Conservation (phyloP, 2,113 vertebrate species). For the Ptilonorhynchus violaceus region DNA sequence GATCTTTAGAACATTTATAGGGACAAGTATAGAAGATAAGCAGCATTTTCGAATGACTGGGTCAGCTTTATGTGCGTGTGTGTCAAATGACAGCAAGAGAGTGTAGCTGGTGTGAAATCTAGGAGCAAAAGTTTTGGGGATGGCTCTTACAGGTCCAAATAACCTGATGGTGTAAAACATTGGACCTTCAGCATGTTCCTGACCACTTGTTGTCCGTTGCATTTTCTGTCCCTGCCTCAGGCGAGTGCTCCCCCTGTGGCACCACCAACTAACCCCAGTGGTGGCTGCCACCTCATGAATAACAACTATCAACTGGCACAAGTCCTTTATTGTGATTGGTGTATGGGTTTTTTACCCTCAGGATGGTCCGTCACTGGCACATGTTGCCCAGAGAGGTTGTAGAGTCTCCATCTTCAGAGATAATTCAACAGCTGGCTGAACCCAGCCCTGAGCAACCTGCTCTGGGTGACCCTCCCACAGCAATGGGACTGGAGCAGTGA, state of each 20-base stretch:
- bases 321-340: neutral
- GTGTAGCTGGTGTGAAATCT: neutral
- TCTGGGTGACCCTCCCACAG: neutral
- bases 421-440: neutral
- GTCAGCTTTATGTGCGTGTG: neutral
- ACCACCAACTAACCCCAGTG: neutral
- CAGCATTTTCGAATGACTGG: neutral
- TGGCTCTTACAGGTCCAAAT: neutral
- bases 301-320: neutral
- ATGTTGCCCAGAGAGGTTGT: neutral
- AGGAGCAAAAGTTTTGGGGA: neutral
- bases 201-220: neutral
- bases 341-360: neutral
- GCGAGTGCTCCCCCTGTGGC: neutral
- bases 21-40: neutral
- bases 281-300: neutral
- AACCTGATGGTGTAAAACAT: neutral
- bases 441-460: neutral
- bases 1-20: neutral
- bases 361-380: too few relatives aligned
- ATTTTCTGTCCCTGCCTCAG: neutral
- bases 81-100: neutral
- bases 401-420: neutral
- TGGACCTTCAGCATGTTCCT: neutral
- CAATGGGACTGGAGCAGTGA: neutral